Base-by-base conservation (phyloP, 2,797 vertebrate genomes). In the Danio choprae region DNA sequence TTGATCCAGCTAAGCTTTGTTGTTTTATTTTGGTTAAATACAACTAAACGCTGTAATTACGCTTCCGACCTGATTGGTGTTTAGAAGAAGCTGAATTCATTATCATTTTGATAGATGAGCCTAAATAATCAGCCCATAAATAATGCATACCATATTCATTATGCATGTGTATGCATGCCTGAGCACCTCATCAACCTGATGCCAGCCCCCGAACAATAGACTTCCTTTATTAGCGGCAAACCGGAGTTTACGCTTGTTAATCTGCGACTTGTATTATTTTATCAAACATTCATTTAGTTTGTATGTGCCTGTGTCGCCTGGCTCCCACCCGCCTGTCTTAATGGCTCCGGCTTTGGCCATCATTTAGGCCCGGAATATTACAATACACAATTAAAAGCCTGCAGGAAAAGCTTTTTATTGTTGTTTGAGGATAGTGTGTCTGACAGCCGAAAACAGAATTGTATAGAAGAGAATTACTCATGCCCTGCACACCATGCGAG, bases 61-160 rank as follows among this genome's bases (percentile, higher is more conserved):
- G 96, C 93, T 94, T 92, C 92, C 94, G 94, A 91, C 93, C 95
- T 96, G 95, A 96, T 97, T 96, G 95, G 94, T 96, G 95, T 96
- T 97, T 96, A 96, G 53, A 59, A 58, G 94, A 95, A 96, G 95
- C 95, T 94, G 96, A 96, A 98, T 98, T 98, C 96, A 98, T 99
- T 99, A 98, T 96, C 96, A 97, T 97, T 95, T 95, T 98, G 97
- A 99, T 98, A 97, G 96, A 99, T 98, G 97, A 96, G 96, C 90
- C 98, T 98, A 99, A 99, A 98, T 99, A 99, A 99, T 97, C 96
- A 97, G 95, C 93, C 95, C 96, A 99, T 99, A 98, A 99, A 99
- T 99, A 99, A 99, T 99, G 98, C 98, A 99, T 98, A 91, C 88
- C 89, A 91, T 95, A 96, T 98, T 97, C 96, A 99, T 99, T 99